These are phyloP conservation scores for Palythoa caribaeorum DNA, from an alignment of 92 coral and sea anemone species.

Conservation along the genomic window DNA sequence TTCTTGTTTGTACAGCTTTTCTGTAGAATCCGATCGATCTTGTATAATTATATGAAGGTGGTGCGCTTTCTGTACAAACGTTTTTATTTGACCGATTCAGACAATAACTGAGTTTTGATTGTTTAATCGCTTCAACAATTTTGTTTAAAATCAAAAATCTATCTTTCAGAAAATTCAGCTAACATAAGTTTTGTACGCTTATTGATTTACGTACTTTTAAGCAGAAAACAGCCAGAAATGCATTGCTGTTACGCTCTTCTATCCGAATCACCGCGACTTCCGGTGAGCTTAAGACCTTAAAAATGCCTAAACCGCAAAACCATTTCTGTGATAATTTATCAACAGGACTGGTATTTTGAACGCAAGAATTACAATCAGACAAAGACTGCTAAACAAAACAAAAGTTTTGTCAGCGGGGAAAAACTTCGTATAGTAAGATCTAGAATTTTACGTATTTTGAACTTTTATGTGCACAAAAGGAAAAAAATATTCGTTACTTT, in stretches of 20 bases:
- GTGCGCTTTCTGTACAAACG: not conserved
- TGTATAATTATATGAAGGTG: not conserved
- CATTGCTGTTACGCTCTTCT: not conserved
- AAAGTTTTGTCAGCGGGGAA: not conserved
- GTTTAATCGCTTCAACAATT: slow-evolving; percentile 41
- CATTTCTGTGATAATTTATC: not conserved
- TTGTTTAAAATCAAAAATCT: slow-evolving; percentile 29
- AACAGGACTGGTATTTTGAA: not conserved
- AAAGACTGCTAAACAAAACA: not conserved
- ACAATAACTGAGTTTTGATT: not conserved
- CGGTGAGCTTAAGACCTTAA: not conserved
- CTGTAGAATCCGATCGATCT: not conserved
- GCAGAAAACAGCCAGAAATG: not conserved
- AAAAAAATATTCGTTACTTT: too few species aligned
- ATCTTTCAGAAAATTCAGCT: not conserved
- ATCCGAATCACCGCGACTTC: not conserved
- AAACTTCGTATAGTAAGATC: too few species aligned
- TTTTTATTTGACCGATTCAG: not conserved
- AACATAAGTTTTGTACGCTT: too few species aligned
- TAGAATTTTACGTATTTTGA: too few species aligned
- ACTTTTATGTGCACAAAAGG: too few species aligned
- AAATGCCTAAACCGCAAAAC: not conserved
- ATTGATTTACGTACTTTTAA: not conserved
- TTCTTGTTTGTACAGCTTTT: not conserved
- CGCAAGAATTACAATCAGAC: not conserved